phyloP scores from a whole-genome alignment of 2,888 invertebrate genomes.

The Muscina levida region DNA sequence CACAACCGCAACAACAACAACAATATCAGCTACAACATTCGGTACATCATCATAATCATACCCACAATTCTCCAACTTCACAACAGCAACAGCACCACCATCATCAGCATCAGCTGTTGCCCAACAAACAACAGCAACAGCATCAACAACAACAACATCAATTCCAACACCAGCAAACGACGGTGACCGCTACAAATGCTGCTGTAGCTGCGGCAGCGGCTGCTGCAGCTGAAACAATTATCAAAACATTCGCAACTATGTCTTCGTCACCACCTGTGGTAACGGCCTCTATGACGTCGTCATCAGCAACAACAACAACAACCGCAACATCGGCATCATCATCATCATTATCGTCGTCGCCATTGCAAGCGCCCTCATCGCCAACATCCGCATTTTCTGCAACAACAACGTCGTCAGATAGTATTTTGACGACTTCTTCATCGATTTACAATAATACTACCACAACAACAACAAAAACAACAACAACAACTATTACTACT shows the following conservation, averaged over 20 bases:
- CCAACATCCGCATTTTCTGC: no score
- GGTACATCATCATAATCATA: slow-evolving; percentile 39
- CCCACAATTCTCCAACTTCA: slow-evolving; percentile 9
- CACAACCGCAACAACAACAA: slow-evolving; percentile 4
- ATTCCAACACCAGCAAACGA: slow-evolving; percentile 56
- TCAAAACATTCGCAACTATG: slow-evolving; percentile 70
- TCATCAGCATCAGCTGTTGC: slow-evolving; percentile 41
- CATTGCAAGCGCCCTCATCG: background rate
- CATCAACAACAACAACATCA: slow-evolving; percentile 57
- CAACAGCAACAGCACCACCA: slow-evolving; percentile 44
- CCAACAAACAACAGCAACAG: slow-evolving; percentile 25
- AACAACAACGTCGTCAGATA: slow-evolving; percentile 45
- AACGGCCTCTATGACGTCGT: slow-evolving; percentile 54
- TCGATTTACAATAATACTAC: slow-evolving; percentile 63
- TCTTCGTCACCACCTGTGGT: slow-evolving; percentile 63
- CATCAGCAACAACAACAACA: slow-evolving; percentile 30
- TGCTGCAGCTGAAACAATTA: slow-evolving; percentile 68
- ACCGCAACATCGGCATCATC: slow-evolving; percentile 4
- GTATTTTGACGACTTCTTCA: slow-evolving; percentile 65
- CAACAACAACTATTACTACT: slow-evolving; percentile 51
- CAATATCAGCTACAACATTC: slow-evolving; percentile 33
- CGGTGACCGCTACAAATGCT: slow-evolving; percentile 45
- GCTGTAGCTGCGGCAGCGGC: slow-evolving; percentile 67
- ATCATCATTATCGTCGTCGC: slow-evolving; percentile 25
- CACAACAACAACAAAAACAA: slow-evolving; percentile 51